Evolutionary conservation across 2,797 vertebrate species (phyloP), one percentile per base, ranked within the genome.

Genomic region (Syngnathus acus): DNA sequence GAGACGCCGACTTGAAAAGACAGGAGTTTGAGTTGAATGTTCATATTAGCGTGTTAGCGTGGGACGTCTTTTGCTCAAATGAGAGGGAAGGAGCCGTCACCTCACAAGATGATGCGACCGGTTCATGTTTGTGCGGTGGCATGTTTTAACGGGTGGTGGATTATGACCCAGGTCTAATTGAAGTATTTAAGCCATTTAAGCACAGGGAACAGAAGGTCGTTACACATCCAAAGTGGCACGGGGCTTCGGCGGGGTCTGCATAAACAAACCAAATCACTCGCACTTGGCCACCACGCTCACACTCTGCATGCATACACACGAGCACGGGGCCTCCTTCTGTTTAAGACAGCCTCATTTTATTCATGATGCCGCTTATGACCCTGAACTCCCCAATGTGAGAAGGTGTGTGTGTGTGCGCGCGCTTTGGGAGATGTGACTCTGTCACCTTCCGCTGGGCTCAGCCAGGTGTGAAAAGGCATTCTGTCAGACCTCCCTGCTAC

Each of bases 381-480:
- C 87, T 88, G 89, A 90, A 89, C 87, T 87, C 87, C 86, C 89
- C 81, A 86, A 87, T 85, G 85, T 85, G 86, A 79, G 87, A 65
- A 77, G 71, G 72, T 78, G 66, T 75, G 76, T 77, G 72, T 69
- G 68, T 57, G 76, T 78, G 65, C 72, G 74, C 71, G 70, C 78
- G 87, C 89, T 87, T 82, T 85, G 86, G 89, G 88, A 91, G 88
- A 89, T 90, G 87, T 84, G 88, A 86, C 88, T 90, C 87, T 91
- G 88, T 91, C 89, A 89, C 89, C 89, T 90, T 89, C 86, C 86
- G 85, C 89, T 90, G 88, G 87, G 90, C 88, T 90, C 90, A 91
- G 87, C 89, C 91, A 92, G 91, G 91, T 92, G 91, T 92, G 89
- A 92, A 92, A 92, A 92, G 89, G 89, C 91, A 90, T 92, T 92